phyloP scores from a whole-genome alignment of 2,888 invertebrate species.

The Onthophagus sagittarius region DNA sequence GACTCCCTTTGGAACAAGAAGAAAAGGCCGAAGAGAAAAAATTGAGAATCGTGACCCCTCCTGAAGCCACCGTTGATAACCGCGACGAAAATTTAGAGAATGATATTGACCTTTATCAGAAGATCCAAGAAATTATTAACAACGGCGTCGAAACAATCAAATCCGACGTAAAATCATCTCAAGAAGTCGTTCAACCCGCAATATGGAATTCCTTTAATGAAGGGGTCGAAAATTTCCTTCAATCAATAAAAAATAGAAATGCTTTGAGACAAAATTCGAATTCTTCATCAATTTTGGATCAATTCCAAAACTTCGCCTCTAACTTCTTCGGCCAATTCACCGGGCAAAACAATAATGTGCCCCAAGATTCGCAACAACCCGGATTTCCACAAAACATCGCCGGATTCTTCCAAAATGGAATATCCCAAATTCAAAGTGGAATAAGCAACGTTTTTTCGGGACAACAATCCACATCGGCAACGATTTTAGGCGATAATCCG shows the following conservation, averaged over 20 bases:
- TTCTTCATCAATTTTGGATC: constrained; percentile 19
- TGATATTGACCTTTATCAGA: constrained; percentile 17
- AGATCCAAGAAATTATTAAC: constrained; percentile 25
- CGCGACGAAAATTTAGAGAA: background rate
- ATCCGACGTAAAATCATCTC: constrained; percentile 19
- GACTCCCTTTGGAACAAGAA: constrained; percentile 12
- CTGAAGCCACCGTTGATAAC: background rate
- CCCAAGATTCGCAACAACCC: constrained; percentile 21
- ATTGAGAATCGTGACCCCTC: constrained; percentile 6
- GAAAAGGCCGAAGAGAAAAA: constrained; percentile 7
- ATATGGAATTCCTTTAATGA: constrained; percentile 27
- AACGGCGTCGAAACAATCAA: constrained; percentile 25
- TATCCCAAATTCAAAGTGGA: constrained; percentile 18
- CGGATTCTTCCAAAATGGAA: constrained; percentile 22
- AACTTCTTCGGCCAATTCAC: constrained; percentile 24
- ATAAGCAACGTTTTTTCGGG: constrained; percentile 12
- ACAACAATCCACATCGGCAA: constrained; percentile 11
- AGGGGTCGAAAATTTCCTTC: constrained; percentile 23
- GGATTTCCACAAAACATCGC: constrained; percentile 26
- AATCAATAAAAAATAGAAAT: constrained; percentile 19
- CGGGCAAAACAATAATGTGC: constrained; percentile 20
- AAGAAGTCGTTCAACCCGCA: constrained; percentile 18
- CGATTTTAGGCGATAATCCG: constrained; percentile 16
- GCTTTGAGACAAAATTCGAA: constrained; percentile 23
- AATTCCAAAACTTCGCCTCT: constrained; percentile 24